A percentile compares a stretch with the other conserved stretches of the same genome.
phyloP scores from a whole-genome alignment of 2,888 invertebrate genomes.

The Ochropleura leucogaster region DNA sequence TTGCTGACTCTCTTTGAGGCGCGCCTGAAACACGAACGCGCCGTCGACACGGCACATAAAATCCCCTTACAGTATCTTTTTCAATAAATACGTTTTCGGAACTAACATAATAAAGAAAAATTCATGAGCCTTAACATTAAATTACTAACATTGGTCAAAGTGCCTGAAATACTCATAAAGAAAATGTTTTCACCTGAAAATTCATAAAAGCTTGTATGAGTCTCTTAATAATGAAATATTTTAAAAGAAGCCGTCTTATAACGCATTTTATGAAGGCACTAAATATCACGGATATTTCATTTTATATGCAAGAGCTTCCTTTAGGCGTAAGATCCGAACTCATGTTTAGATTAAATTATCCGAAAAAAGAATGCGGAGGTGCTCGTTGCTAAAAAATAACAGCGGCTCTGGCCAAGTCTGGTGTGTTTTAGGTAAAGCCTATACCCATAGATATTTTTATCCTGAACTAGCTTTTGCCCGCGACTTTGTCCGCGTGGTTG shows the following conservation, averaged over 20 bases:
- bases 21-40: too few relatives aligned
- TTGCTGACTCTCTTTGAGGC: too few relatives aligned
- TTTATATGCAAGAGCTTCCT: slow-evolving; percentile 8
- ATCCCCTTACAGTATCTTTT: background rate
- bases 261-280: slow-evolving; percentile 32
- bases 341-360: background rate
- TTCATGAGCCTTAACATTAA: background rate
- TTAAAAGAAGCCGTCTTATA: slow-evolving; percentile 15
- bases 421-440: background rate
- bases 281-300: slow-evolving; percentile 12
- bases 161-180: slow-evolving; percentile 17
- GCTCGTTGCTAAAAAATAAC: background rate
- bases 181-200: slow-evolving; percentile 25
- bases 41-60: too few relatives aligned
- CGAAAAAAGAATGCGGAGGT: background rate
- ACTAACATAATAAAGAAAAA: background rate
- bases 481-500: too few relatives aligned
- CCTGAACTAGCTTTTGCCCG: too few relatives aligned
- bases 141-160: slow-evolving; percentile 1
- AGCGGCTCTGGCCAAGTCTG: background rate
- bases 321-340: background rate
- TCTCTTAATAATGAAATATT: slow-evolving; percentile 28
- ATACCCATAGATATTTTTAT: too few relatives aligned
- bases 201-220: slow-evolving; percentile 27
- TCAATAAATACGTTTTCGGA: background rate